Base-by-base conservation (phyloP, 2,113 vertebrate species). In the Vanacampus margaritifer region DNA sequence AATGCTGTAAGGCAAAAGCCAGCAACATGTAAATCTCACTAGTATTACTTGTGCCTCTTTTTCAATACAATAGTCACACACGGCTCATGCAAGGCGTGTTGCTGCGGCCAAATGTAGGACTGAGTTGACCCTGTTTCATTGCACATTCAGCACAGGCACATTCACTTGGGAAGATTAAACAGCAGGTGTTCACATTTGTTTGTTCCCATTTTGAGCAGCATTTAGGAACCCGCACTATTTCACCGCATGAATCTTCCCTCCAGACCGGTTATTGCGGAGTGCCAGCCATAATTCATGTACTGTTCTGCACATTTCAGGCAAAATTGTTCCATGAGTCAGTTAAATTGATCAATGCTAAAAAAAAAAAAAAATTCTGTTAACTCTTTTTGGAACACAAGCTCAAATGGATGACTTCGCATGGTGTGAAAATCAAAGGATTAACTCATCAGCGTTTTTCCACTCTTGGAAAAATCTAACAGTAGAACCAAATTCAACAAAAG, bases 261-360 rank as follows among this genome's bases (percentile, higher is more conserved):
- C 51, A 16, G 51, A 12, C 12, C 23, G 3, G 13, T 54, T 14
- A 3, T 12, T 26, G 50, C 24, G 23, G 23, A 4, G n/a, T 24
- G 4, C 19, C 21, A 50, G 48, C 48, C 21, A 51, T 51, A 51
- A n/a, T 3, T 5, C 3, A 53, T 53, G 23, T 23, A 53, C 6
- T 10, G 13, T 3, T 13, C 5, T 6, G 12, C 39, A 41, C 39
- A 10, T 54, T 23, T 53, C 23, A 12, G 48, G 51, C n/a, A 51
- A 51, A 21, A 51, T 54, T 57, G 79, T 74, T 82, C 70, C 73
- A 57, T 66, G 48, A 82, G 73, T 84, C 82, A 77, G 81, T 32
- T 76, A 84, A 12, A 11, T 26, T 54, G 12, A 54, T 12, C 51
- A 26, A 54, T 5, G 48, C 48, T 14, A 2, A 26, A 26, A 26